Conservation (phyloP, 2,888 invertebrate species). For the Yponomeuta sedellus region DNA sequence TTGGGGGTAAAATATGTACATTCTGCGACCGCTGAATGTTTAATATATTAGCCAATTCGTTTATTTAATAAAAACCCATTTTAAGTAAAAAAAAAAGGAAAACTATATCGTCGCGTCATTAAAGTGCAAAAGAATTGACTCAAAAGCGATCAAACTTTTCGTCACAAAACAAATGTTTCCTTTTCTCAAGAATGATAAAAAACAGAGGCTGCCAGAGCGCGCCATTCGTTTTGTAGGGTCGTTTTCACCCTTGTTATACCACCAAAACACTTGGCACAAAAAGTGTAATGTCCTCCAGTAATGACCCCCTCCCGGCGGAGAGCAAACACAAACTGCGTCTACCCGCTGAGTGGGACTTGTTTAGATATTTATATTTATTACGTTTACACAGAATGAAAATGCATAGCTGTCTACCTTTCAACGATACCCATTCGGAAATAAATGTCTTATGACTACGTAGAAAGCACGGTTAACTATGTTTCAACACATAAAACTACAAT, state of each 20-base stretch:
- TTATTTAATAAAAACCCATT: too few species aligned
- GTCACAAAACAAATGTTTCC: conserved; percentile 31
- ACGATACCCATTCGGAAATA: conserved; percentile 13
- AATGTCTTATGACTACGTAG: not conserved
- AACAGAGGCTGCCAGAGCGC: conserved; percentile 52
- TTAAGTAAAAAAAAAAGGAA: too few species aligned
- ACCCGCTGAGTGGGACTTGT: conserved; percentile 53
- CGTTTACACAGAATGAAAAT: conserved; percentile 1
- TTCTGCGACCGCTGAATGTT: not conserved
- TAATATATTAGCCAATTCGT: not conserved
- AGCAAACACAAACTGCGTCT: conserved; percentile 53
- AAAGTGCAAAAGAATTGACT: not conserved
- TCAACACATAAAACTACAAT: too few species aligned
- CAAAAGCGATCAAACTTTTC: not conserved
- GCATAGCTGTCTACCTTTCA: not conserved
- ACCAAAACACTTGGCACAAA: conserved; percentile 75
- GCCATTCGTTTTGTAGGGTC: conserved; percentile 69
- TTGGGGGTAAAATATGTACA: conserved; percentile 7
- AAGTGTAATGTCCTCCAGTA: conserved; percentile 73
- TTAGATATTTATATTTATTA: conserved; percentile 30
- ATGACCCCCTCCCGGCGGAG: conserved; percentile 65
- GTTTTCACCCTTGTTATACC: conserved; percentile 74
- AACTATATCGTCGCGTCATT: not conserved
- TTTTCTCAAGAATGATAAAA: conserved; percentile 54
- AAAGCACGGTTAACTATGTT: too few species aligned